phyloP scores from a whole-genome alignment of 2,113 vertebrate genomes.

The Pituophis catenifer region DNA sequence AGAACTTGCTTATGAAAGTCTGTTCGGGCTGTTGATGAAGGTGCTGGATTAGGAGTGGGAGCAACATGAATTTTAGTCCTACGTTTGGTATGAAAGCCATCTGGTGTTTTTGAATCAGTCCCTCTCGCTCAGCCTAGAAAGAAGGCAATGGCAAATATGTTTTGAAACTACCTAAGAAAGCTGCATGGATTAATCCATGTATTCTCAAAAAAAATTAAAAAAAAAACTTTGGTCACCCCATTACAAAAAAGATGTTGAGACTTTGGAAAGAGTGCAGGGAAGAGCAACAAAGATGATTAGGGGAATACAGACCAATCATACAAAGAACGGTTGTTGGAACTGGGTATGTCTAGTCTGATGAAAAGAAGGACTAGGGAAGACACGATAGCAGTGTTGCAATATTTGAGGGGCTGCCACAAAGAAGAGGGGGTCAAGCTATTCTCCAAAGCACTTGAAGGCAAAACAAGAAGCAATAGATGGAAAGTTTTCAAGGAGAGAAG shows the following conservation, averaged over 20 bases:
- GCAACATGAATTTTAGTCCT: neutral
- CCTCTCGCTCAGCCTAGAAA: neutral
- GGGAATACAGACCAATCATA: neutral
- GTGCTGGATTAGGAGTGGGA: neutral
- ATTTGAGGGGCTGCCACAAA: neutral
- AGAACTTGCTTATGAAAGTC: neutral
- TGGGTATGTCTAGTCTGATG: neutral
- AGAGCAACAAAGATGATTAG: neutral
- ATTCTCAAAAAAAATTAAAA: neutral
- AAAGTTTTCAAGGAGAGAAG: neutral
- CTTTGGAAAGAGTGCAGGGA: neutral
- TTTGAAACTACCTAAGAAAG: neutral
- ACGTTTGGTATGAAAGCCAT: neutral
- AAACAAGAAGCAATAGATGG: neutral
- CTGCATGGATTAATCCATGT: neutral
- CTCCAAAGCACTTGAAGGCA: neutral
- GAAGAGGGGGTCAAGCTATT: neutral
- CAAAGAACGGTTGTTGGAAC: neutral
- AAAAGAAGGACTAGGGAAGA: no score
- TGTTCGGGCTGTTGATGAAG: neutral
- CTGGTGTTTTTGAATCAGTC: neutral
- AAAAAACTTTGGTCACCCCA: no score
- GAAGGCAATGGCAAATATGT: neutral
- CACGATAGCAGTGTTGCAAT: neutral
- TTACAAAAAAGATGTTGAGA: no score